These are phyloP conservation scores for Pangasius sanitwongsei DNA, from an alignment of 2,797 vertebrate genomes.

Conservation along the genomic window DNA sequence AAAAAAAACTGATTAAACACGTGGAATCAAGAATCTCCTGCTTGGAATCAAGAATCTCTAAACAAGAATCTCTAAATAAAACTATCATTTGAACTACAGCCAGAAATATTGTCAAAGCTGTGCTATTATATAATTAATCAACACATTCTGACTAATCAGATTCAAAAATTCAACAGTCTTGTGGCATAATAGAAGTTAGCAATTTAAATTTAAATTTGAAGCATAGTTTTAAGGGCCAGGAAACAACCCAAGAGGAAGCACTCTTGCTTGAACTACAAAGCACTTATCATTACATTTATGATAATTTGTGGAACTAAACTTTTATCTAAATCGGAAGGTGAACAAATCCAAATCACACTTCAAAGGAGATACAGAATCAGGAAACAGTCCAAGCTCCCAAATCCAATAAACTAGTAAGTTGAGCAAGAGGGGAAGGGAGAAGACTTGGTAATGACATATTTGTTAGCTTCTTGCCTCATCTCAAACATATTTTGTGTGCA, in stretches of 20 bases:
- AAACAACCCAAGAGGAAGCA: conserved; percentile 1
- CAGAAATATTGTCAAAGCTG: too few relatives aligned
- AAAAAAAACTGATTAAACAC: neutral
- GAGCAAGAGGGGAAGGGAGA: neutral
- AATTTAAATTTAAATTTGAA: neutral
- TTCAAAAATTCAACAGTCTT: neutral
- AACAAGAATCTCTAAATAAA: neutral
- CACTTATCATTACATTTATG: neutral
- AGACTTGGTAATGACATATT: neutral
- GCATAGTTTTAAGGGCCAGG: neutral
- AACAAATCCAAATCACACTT: neutral
- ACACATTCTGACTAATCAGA: neutral
- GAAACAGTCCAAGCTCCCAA: neutral
- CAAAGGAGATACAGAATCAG: neutral
- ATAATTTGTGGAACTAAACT: neutral
- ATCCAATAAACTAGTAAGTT: neutral
- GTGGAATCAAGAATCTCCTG: neutral
- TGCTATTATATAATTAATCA: neutral
- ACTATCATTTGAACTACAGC: too few relatives aligned
- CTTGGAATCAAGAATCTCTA: neutral
- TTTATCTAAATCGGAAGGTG: neutral
- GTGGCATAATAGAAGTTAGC: neutral
- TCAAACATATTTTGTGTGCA: too few relatives aligned
- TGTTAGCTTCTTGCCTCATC: too few relatives aligned
- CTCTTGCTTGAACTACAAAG: neutral